Evolutionary conservation across 2,888 invertebrate genomes (phyloP), one percentile per base, ranked within the genome.

Genomic region (Pyrochroa serraticornis): DNA sequence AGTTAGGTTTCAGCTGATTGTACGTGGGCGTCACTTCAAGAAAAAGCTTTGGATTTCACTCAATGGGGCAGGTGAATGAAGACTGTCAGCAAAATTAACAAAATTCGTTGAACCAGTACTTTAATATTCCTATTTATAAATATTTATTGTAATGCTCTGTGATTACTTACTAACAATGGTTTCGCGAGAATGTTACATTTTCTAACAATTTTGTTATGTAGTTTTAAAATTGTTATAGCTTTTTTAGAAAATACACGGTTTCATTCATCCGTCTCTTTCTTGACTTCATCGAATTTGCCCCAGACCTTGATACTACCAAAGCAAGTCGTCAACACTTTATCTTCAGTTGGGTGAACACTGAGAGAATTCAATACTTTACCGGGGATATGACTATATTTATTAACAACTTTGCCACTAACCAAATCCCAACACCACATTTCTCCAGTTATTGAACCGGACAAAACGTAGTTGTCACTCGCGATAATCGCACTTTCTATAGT

Each of bases 391-490:
- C 79, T 67, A 30, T 84, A 78, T 64, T 83, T 84, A 41, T 79
- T 72, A 41, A 81, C 73, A 1, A 90, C 80, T 68, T 85, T 84
- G 3, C 88, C 87, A 62, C 90, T 89, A 2, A 97, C 86, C 38
- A 99, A 82, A 80, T 97, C 95, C 93, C 96, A 99, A 68, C 89
- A 86, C 81, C 90, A 92, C 5, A 95, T 81, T 66, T 85, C 84
- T 0, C 97, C 97, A 59, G 91, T 90, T 8, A 90, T 90, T 0
- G 97, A 96, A 0, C 98, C 98, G 12, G 93, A 92, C 37, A 97
- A 81, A 39, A 99, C 87, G 68, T 90, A 88, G 42, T 89, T 90
- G 75, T 98, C 97, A 63, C 87, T 90, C 50, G 86, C 83, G 77
- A 93, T 89, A 0, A 97, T 85, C 48, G 90, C 89, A 75, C 93